Evolutionary conservation across 2,797 vertebrate species (phyloP).

Genomic region (Microcaecilia unicolor): DNA sequence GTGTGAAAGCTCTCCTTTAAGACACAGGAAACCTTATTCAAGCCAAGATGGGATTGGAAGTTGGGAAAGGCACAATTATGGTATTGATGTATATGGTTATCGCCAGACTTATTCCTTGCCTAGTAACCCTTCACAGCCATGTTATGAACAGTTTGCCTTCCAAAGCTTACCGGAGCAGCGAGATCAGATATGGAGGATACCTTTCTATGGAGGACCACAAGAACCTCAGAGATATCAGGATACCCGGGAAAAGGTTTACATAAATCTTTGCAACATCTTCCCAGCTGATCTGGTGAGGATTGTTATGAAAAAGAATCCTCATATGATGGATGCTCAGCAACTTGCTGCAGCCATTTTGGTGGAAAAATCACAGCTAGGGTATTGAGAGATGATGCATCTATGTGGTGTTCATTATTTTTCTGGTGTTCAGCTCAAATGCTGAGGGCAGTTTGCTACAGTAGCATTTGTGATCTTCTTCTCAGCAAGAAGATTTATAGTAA

Average conservation of each 20-base stretch:
- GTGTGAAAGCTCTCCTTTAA: constrained; percentile 67
- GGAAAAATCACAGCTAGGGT: constrained; percentile 83
- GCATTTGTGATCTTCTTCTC: constrained; percentile 69
- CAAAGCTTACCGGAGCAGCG: constrained; percentile 79
- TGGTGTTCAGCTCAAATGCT: constrained; percentile 67
- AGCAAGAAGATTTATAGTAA: constrained; percentile 67
- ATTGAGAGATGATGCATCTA: constrained; percentile 67
- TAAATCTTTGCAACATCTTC: constrained; percentile 95
- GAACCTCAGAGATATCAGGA: constrained; percentile 73
- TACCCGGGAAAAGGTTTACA: constrained; percentile 75
- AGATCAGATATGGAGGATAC: constrained; percentile 72
- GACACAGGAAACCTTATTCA: constrained; percentile 61
- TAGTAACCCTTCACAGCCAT: constrained; percentile 49
- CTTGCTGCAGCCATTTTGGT: constrained; percentile 88
- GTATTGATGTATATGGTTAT: constrained; percentile 58
- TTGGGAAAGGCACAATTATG: constrained; percentile 68
- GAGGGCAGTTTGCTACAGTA: constrained; percentile 77
- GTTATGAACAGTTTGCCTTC: constrained; percentile 76
- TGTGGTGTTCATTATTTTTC: constrained; percentile 57
- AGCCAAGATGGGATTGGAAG: constrained; percentile 61
- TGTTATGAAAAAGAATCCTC: constrained; percentile 88
- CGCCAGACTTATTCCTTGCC: constrained; percentile 67
- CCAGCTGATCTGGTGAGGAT: constrained; percentile 82
- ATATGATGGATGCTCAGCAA: constrained; percentile 84
- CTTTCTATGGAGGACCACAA: constrained; percentile 52